Evolutionary conservation across 2,888 invertebrate species (phyloP).

Genomic region (Aleiodes testaceus): DNA sequence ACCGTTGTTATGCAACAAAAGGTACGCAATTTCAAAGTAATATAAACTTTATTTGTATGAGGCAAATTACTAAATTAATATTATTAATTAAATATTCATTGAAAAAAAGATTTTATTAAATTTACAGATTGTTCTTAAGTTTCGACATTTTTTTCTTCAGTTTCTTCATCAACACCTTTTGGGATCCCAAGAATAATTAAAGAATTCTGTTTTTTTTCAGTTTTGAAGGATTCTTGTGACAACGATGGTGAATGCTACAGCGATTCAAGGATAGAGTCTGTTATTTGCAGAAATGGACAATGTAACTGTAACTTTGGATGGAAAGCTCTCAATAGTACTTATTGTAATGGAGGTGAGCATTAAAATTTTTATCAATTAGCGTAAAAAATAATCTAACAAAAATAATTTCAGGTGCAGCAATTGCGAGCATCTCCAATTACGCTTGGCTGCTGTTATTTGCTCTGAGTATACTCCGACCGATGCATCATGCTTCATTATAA

Average conservation of each 20-base stretch:
- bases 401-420: slow-evolving; percentile 20
- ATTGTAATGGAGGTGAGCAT: slow-evolving; percentile 40
- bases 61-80: no score
- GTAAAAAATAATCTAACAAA: background rate
- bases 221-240: slow-evolving; percentile 55
- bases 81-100: background rate
- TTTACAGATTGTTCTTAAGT: no score
- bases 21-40: background rate
- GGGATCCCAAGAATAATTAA: slow-evolving; percentile 11
- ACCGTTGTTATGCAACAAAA: background rate
- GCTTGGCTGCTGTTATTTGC: slow-evolving; percentile 14
- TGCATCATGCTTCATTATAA: slow-evolving; percentile 10
- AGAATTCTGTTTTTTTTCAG: slow-evolving; percentile 48
- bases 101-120: no score
- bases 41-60: no score
- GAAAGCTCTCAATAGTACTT: slow-evolving; percentile 34
- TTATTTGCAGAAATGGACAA: slow-evolving; percentile 51
- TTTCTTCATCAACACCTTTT: background rate
- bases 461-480: background rate
- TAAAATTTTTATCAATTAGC: background rate
- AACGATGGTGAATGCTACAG: slow-evolving; percentile 59
- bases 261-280: slow-evolving; percentile 41
- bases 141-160: no score
- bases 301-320: slow-evolving; percentile 48
- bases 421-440: background rate